Evolutionary conservation across 1,140 invertebrate species (phyloP).

Genomic region (Mactra quadrangularis): DNA sequence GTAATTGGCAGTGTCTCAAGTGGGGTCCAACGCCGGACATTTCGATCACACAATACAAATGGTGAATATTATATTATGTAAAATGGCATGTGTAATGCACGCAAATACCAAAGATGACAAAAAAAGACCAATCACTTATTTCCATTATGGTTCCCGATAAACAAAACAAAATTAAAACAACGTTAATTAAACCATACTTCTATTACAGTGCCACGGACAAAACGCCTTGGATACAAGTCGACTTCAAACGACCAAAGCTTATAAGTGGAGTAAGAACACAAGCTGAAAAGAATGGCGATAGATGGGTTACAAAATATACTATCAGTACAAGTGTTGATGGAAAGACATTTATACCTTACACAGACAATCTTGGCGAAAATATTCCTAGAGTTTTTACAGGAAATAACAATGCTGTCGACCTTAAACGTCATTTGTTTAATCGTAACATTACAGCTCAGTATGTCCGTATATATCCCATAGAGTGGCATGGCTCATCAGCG

Average conservation of each 20-base stretch:
- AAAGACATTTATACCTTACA: slow-evolving; percentile 64
- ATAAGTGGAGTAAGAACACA: slow-evolving; percentile 77
- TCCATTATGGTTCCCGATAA: too few relatives aligned
- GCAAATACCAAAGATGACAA: too few relatives aligned
- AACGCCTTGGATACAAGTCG: slow-evolving; percentile 73
- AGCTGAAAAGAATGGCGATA: slow-evolving; percentile 65
- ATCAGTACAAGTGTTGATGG: slow-evolving; percentile 80
- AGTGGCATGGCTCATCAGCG: slow-evolving; percentile 24
- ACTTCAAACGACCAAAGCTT: slow-evolving; percentile 78
- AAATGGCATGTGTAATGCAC: too few relatives aligned
- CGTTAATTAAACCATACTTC: too few relatives aligned
- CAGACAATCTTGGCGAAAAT: slow-evolving; percentile 51
- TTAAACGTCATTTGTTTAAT: slow-evolving; percentile 63
- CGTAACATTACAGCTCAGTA: slow-evolving; percentile 70
- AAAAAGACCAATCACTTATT: too few relatives aligned
- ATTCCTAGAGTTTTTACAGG: slow-evolving; percentile 62
- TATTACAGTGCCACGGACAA: slow-evolving; percentile 61
- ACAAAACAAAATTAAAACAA: too few relatives aligned
- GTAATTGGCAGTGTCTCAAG: too few relatives aligned
- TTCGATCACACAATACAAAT: too few relatives aligned
- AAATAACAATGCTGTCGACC: slow-evolving; percentile 55
- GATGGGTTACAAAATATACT: slow-evolving; percentile 78
- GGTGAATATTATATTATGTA: too few relatives aligned
- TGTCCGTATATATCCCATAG: slow-evolving; percentile 62
- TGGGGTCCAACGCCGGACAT: too few relatives aligned